Percentiles rank a stretch among this genome's conserved stretches.
Evolutionary conservation across 2,888 invertebrate genomes (phyloP).

Genomic region (Caradrina kadenii): DNA sequence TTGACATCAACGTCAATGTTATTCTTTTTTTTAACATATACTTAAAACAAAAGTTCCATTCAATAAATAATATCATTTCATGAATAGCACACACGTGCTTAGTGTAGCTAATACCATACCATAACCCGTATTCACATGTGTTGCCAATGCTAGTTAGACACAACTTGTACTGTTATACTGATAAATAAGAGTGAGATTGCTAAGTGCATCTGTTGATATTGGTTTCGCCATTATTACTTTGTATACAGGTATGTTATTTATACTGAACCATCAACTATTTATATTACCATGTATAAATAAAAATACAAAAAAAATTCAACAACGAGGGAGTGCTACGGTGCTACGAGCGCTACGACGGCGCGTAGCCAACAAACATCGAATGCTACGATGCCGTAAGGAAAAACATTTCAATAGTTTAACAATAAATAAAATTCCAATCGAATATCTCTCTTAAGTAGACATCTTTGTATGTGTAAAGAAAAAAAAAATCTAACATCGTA

Average conservation of each 20-base stretch:
- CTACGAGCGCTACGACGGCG: constrained; percentile 25
- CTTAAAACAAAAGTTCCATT: neutral
- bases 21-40: neutral
- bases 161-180: constrained; percentile 6
- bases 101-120: constrained; percentile 5
- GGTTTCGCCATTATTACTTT: constrained; percentile 1
- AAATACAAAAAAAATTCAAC: neutral
- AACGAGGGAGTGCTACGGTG: constrained; percentile 2
- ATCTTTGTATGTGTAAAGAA: neutral
- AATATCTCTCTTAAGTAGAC: neutral
- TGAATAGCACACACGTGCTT: neutral
- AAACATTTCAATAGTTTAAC: neutral
- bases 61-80: no score
- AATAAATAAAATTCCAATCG: neutral
- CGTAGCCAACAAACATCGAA: constrained; percentile 1
- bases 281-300: neutral
- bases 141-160: constrained; percentile 12
- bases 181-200: neutral
- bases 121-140: constrained; percentile 12
- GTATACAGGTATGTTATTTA: neutral
- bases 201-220: constrained; percentile 5
- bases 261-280: neutral
- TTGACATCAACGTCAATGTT: neutral
- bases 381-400: neutral
- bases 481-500: neutral